Conservation (phyloP, 2,888 invertebrate genomes). For the Drosophila paramelanica region DNA sequence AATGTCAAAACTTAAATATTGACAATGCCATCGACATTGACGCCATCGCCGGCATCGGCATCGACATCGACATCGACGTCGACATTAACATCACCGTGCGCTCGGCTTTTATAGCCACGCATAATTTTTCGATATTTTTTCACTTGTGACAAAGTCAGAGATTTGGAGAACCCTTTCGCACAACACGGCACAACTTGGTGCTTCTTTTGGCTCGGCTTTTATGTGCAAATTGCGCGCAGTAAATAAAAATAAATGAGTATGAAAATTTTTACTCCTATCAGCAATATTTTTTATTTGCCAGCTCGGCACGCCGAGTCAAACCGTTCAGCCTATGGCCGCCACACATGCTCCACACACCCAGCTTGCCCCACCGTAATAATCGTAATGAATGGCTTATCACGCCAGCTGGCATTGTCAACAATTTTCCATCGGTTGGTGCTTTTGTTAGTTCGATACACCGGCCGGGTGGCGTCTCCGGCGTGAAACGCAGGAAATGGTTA, state of each 20-base stretch:
- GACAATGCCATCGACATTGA: slow-evolving; percentile 71
- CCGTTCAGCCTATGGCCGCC: slow-evolving; percentile 38
- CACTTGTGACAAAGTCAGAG: slow-evolving; percentile 66
- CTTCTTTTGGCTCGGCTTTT: slow-evolving; percentile 59
- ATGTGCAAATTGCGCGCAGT: slow-evolving; percentile 79
- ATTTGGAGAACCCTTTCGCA: slow-evolving; percentile 68
- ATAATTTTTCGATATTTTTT: slow-evolving; percentile 78
- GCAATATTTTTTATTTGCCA: slow-evolving; percentile 76
- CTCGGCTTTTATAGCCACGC: slow-evolving; percentile 67
- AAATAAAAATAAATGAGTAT: slow-evolving; percentile 81
- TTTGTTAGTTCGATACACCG: slow-evolving; percentile 74
- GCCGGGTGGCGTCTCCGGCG: slow-evolving; percentile 10
- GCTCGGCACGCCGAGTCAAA: slow-evolving; percentile 32
- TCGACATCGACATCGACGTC: slow-evolving; percentile 33
- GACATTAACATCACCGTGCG: slow-evolving; percentile 48
- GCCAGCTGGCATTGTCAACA: slow-evolving; percentile 80
- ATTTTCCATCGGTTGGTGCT: slow-evolving; percentile 68
- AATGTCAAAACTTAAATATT: slow-evolving; percentile 80
- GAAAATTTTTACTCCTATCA: slow-evolving; percentile 80
- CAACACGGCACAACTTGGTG: slow-evolving; percentile 43
- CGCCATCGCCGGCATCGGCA: slow-evolving; percentile 35
- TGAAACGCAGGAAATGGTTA: slow-evolving; percentile 69
- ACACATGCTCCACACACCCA: slow-evolving; percentile 17
- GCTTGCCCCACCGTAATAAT: slow-evolving; percentile 66
- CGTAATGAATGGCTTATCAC: slow-evolving; percentile 82